phyloP scores from a whole-genome alignment of 2,888 invertebrate species.

The Timandra comae region DNA sequence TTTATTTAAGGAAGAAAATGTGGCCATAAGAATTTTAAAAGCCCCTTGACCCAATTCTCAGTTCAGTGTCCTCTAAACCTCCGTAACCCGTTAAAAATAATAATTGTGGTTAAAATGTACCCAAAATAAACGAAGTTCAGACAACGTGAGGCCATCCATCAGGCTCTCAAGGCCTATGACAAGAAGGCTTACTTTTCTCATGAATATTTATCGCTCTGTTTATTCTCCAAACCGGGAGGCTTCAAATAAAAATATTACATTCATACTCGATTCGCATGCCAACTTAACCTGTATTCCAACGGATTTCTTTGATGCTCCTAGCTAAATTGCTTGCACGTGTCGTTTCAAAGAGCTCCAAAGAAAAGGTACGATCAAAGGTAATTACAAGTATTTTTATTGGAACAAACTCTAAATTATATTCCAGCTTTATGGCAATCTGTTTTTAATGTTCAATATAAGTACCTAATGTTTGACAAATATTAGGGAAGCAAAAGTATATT shows the following conservation, averaged over 20 bases:
- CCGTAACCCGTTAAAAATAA: too few species aligned
- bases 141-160: constrained; percentile 59
- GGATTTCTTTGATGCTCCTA: constrained; percentile 25
- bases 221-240: constrained; percentile 45
- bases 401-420: constrained; percentile 12
- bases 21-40: too few species aligned
- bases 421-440: constrained; percentile 11
- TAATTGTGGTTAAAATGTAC: background rate
- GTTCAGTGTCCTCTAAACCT: too few species aligned
- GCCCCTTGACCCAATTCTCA: too few species aligned
- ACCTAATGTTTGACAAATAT: constrained; percentile 9
- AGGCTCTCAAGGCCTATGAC: constrained; percentile 63
- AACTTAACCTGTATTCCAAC: constrained; percentile 23
- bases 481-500: constrained; percentile 7
- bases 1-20: too few species aligned
- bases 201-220: constrained; percentile 66
- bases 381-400: constrained; percentile 16
- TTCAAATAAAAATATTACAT: constrained; percentile 41
- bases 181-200: constrained; percentile 65
- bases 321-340: constrained; percentile 20
- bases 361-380: constrained; percentile 21
- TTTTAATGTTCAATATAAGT: constrained; percentile 7
- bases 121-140: constrained; percentile 26
- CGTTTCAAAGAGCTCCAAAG: constrained; percentile 16
- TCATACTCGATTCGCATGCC: constrained; percentile 33